Percentiles rank a stretch among this genome's conserved stretches.
These are phyloP conservation scores for Pomacea maculata DNA, from an alignment of 1,140 invertebrate genomes.

Conservation along the genomic window DNA sequence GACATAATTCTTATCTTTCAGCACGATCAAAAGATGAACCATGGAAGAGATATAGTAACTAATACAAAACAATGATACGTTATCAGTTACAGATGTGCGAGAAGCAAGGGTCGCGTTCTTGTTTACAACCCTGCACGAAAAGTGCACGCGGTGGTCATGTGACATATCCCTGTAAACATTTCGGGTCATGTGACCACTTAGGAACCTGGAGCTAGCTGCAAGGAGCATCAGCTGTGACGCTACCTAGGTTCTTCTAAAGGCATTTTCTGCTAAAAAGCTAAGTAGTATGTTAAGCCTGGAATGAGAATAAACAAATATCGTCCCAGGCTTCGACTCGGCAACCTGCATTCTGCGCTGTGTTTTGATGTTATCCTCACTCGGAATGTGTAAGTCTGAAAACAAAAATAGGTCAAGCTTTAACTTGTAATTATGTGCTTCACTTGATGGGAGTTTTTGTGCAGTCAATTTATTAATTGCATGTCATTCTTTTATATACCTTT, in stretches of 20 bases:
- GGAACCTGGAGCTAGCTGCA: slow-evolving; percentile 1
- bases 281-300: too few relatives aligned
- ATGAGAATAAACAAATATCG: neutral
- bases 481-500: too few relatives aligned
- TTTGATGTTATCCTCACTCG: neutral
- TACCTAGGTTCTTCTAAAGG: neutral
- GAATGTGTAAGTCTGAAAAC: neutral
- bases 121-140: neutral
- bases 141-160: slow-evolving; percentile 1
- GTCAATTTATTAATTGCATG: too few relatives aligned
- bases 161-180: slow-evolving; percentile 6
- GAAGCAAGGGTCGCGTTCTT: neutral
- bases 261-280: neutral
- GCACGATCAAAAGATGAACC: neutral
- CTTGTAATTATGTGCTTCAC: too few relatives aligned
- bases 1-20: neutral
- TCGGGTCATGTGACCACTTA: neutral
- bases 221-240: neutral
- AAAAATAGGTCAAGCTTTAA: neutral
- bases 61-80: neutral
- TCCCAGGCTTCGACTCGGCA: neutral
- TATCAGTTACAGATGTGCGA: neutral
- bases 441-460: too few relatives aligned
- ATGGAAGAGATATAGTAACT: neutral
- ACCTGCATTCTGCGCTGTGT: neutral